Base-by-base conservation (phyloP, 2,888 invertebrate genomes). In the Petrolisthes cinctipes region DNA sequence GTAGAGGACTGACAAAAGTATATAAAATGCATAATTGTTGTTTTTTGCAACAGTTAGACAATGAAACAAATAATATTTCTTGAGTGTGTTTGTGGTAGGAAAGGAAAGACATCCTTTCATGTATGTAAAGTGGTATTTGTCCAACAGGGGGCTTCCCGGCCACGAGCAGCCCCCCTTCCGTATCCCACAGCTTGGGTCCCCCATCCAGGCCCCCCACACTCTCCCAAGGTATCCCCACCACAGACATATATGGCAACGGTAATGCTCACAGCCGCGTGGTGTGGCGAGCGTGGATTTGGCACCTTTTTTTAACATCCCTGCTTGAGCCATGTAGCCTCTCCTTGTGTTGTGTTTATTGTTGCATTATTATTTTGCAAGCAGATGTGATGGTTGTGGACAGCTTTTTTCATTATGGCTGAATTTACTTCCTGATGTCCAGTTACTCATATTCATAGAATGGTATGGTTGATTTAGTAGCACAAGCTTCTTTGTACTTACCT, bases 121-220 rank as follows among this genome's bases (percentile, higher is more conserved):
- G 37, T 37, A 37, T n/a, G 71, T 71, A 71, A 71, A 71, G 14
- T n/a, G 20, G 79, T 83, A 20, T 83, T 83, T 87, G 86, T 71
- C 71, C 73, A 73, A 83, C 87, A 87, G 87, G 87, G 83, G 83
- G 87, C 87, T 87, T 87, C 80, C 87, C 87, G 79, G 83, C 83
- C 87, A 87, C 83, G 83, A 87, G 87, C 87, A 87, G 87, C 80
- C 87, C 87, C 83, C 86, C 86, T 73, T 79, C 87, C 79, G 87
- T 87, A n/a, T 80, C 87, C 80, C 87, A 87, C 87, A 87, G 78
- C 87, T 57, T 87, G 83, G 87, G 73, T 71, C 87, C 83, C 83
- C 71, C 86, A 56, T 61, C 86, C 82, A 86, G 86, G 86, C 86
- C 86, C 37, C 87, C 87, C 73, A 87, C 82, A 68, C 82, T 87